phyloP scores from a whole-genome alignment of 2,888 invertebrate species.

The Abrostola triplasia region DNA sequence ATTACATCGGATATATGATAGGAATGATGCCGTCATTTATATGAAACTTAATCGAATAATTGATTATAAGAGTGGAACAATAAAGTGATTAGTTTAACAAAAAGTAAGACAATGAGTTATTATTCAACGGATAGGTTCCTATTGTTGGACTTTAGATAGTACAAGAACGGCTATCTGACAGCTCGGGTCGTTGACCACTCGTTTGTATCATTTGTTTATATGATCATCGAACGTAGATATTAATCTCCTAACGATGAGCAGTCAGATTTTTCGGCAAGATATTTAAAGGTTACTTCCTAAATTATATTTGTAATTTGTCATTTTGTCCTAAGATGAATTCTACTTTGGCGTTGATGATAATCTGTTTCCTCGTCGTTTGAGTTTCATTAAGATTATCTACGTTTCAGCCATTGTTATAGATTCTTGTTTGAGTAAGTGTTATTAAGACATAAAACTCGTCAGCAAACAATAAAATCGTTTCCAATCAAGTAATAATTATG shows the following conservation, averaged over 20 bases:
- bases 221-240: slow-evolving; percentile 80
- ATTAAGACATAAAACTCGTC: slow-evolving; percentile 55
- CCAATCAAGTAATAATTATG: slow-evolving; percentile 43
- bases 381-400: slow-evolving; percentile 49
- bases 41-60: slow-evolving; percentile 87
- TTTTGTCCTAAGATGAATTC: slow-evolving; percentile 60
- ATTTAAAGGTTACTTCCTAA: slow-evolving; percentile 72
- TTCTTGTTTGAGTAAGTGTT: slow-evolving; percentile 40
- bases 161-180: slow-evolving; percentile 74
- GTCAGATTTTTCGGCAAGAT: slow-evolving; percentile 78
- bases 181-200: slow-evolving; percentile 77
- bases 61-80: slow-evolving; percentile 87
- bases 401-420: slow-evolving; percentile 53
- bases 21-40: slow-evolving; percentile 79
- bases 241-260: slow-evolving; percentile 82
- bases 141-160: slow-evolving; percentile 78
- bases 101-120: slow-evolving; percentile 88
- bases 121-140: slow-evolving; percentile 82
- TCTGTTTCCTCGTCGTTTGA: slow-evolving; percentile 52
- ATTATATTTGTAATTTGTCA: slow-evolving; percentile 77
- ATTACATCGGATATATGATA: slow-evolving; percentile 78
- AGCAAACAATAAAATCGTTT: slow-evolving; percentile 37
- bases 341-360: slow-evolving; percentile 62
- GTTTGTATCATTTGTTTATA: slow-evolving; percentile 85
- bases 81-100: slow-evolving; percentile 88